Conservation (phyloP, 2,888 invertebrate genomes). For the Apamea anceps region DNA sequence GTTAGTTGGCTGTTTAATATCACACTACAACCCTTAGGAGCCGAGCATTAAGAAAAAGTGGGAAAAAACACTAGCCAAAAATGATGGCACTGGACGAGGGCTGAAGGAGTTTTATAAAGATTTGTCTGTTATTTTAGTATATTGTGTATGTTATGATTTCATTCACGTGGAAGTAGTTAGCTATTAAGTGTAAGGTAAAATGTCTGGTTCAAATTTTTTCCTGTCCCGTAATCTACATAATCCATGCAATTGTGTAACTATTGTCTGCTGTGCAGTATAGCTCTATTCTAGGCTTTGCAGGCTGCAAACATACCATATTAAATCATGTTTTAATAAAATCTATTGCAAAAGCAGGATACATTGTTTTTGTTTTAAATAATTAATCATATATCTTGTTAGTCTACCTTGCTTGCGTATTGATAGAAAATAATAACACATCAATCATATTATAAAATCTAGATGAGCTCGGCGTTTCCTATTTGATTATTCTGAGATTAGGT, state of each 20-base stretch:
- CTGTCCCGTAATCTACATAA: neutral
- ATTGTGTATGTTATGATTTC: too few relatives aligned
- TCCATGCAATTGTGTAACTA: conserved; percentile 7
- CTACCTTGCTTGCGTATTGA: neutral
- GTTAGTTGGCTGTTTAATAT: neutral
- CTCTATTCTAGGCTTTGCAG: neutral
- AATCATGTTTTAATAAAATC: neutral
- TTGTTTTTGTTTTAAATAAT: neutral
- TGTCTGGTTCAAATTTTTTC: neutral
- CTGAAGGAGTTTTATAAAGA: too few relatives aligned
- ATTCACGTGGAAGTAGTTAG: too few relatives aligned
- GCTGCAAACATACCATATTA: neutral
- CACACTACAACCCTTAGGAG: too few relatives aligned
- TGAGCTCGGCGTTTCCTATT: neutral
- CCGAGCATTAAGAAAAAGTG: too few relatives aligned
- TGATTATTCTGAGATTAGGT: neutral
- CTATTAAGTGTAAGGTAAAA: neutral
- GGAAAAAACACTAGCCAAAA: too few relatives aligned
- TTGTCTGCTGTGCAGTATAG: neutral
- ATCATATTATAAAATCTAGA: neutral
- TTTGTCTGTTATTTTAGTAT: too few relatives aligned
- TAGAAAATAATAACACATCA: neutral
- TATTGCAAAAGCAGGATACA: neutral
- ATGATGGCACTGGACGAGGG: too few relatives aligned
- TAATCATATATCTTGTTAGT: neutral